Conservation (phyloP, 2,113 vertebrate genomes). For the Ondatra zibethicus region DNA sequence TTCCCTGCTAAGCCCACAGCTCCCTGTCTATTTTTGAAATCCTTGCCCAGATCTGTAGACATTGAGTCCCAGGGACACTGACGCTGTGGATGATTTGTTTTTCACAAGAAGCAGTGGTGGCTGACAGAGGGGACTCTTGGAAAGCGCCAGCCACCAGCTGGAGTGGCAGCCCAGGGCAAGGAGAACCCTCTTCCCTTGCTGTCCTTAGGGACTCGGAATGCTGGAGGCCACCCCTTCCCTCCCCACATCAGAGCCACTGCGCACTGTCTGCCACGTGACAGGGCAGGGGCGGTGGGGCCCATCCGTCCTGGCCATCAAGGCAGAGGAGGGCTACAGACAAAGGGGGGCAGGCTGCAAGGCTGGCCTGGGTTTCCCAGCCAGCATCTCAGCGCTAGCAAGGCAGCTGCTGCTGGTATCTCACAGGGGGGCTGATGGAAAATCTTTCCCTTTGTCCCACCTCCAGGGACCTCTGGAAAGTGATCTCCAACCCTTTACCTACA, state of each 20-base stretch:
- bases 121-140: not conserved
- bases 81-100: constrained; percentile 29
- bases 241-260: not conserved
- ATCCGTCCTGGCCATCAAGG: not conserved
- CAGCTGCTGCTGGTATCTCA: not conserved
- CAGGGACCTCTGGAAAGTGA: not conserved
- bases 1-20: not conserved
- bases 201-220: constrained; percentile 14
- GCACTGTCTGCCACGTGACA: not conserved
- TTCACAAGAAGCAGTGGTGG: constrained; percentile 6
- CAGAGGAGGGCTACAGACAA: not conserved
- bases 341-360: not conserved
- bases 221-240: not conserved
- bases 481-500: not conserved
- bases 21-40: constrained; percentile 37
- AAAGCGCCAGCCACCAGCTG: constrained; percentile 37
- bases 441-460: not conserved
- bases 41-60: constrained; percentile 66
- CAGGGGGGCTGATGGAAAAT: not conserved
- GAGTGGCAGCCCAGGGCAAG: not conserved
- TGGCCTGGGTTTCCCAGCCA: not conserved
- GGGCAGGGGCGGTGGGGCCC: not conserved
- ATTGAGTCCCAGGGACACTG: constrained; percentile 44
- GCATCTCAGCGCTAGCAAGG: not conserved
- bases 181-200: not conserved